These are phyloP conservation scores for Saturnia pavonia DNA, from an alignment of 2,888 invertebrate species.

Conservation along the genomic window DNA sequence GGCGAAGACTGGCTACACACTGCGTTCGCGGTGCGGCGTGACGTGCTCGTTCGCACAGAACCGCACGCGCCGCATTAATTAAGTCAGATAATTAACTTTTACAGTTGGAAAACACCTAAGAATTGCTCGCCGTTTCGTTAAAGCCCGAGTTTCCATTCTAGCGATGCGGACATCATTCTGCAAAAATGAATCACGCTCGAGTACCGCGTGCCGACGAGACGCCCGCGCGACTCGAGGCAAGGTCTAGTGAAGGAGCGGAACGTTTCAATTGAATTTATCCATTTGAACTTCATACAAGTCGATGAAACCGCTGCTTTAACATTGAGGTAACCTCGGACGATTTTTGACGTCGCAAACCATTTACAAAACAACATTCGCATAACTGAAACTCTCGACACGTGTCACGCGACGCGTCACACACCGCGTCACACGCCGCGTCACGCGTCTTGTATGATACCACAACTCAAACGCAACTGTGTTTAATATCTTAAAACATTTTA, in stretches of 20 bases:
- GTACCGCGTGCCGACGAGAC: background rate
- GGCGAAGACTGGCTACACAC: constrained; percentile 31
- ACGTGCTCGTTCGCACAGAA: constrained; percentile 56
- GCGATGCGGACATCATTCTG: constrained; percentile 25
- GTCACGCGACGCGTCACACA: no score
- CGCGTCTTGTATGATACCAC: no score
- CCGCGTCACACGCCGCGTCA: no score
- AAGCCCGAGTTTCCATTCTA: constrained; percentile 55
- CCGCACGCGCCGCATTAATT: constrained; percentile 65
- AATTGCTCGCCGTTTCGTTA: constrained; percentile 39
- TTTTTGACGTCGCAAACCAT: no score
- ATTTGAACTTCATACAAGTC: background rate
- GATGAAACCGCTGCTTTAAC: background rate
- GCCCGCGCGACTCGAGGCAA: no score
- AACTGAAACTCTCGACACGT: no score
- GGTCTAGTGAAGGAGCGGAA: background rate
- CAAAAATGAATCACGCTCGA: background rate
- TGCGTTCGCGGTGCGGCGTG: constrained; percentile 17
- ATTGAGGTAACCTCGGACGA: background rate
- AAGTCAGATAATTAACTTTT: constrained; percentile 66
- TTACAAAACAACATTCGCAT: no score
- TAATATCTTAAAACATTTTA: no score
- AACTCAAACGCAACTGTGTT: no score
- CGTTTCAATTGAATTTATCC: background rate
- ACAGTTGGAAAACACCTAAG: constrained; percentile 63